Evolutionary conservation across 2,113 vertebrate genomes (phyloP), one percentile per base, ranked within the genome.

Genomic region (Colistium nudipinnis): DNA sequence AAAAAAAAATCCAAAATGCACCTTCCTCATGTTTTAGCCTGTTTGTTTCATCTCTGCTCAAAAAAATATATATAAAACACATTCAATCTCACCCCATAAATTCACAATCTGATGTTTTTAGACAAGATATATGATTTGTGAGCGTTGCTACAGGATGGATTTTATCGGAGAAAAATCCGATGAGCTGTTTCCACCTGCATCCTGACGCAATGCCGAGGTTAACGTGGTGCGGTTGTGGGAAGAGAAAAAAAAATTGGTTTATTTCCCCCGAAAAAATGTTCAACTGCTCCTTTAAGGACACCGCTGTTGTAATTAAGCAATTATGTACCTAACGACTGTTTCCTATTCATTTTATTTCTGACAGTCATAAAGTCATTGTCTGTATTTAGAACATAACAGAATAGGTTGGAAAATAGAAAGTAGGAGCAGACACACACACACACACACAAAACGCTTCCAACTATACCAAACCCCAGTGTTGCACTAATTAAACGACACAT

Each of bases 401-500:
- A 48, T 13, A 70, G 28, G 33, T 31, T 53, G 52, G 36, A 83
- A n/a, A 59, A 33, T 79, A 30, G 22, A 64, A 77, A 74, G 6
- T 35, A 54, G 44, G 19, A 59, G 12, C 63, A 70, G 39, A 75
- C 45, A 30, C 9, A 55, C 25, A 9, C 17, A 54, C 49, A 62
- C 17, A 20, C 43, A 20, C 6, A 22, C 19, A 45, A 1, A 68
- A 69, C 22, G 30, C 27, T 43, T 39, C 35, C 17, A 68, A 45
- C 28, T 59, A 30, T 17, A 65, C 22, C 48, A 30, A 65, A 51
- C 19, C 44, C 14, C 30, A 20, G 17, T 28, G 28, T 45, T 65
- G 59, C 66, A 28, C 44, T 52, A 76, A 83, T 76, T 86, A 78
- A 62, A 84, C 61, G 45, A 45, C 36, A 70, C 70, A 62, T 60